phyloP scores from a whole-genome alignment of 1,140 invertebrate species.

The Pristionchus pacificus region DNA sequence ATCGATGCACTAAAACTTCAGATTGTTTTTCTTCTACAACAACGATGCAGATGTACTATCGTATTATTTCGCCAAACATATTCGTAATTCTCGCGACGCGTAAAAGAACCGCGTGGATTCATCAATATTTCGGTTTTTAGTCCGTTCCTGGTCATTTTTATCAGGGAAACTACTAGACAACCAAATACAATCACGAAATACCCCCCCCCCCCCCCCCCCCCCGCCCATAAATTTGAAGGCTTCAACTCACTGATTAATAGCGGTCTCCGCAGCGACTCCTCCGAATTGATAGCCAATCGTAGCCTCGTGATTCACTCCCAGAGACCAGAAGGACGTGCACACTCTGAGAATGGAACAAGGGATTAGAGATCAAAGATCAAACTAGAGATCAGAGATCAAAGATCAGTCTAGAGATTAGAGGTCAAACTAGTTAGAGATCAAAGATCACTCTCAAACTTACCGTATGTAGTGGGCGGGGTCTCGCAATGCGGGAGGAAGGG shows the following conservation, averaged over 20 bases:
- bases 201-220: no score
- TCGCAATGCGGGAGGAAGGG: slow-evolving; percentile 29
- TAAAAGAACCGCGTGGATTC: no score
- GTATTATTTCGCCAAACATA: no score
- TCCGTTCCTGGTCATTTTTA: no score
- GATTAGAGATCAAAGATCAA: background rate
- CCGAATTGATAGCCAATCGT: slow-evolving; percentile 28
- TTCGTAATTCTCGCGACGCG: no score
- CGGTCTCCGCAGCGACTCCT: slow-evolving; percentile 15
- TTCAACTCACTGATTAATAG: slow-evolving; percentile 19
- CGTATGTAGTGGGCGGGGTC: background rate
- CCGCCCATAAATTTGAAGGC: no score
- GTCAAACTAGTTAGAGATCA: background rate
- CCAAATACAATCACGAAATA: no score
- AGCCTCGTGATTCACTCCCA: slow-evolving; percentile 25
- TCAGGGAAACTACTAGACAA: no score
- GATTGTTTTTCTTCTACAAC: no score
- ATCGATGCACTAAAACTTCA: no score
- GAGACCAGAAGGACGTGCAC: background rate
- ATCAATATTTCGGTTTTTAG: no score
- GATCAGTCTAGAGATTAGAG: background rate
- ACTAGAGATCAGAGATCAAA: background rate
- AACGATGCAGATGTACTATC: no score
- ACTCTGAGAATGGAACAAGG: background rate
- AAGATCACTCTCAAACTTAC: background rate